Evolutionary conservation across 2,797 vertebrate genomes (phyloP).

Genomic region (Gymnocypris eckloni): DNA sequence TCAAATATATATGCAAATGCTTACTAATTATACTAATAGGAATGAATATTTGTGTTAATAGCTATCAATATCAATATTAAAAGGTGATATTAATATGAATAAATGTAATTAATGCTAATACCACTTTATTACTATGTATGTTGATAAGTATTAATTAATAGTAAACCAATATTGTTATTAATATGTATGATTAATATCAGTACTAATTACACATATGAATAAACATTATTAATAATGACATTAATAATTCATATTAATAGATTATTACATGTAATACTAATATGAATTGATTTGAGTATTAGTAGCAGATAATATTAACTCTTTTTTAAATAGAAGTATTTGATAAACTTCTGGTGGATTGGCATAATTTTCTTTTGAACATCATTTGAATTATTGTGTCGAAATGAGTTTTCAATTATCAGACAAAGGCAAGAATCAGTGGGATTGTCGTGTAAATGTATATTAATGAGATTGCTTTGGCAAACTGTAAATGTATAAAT

Average conservation of each 20-base stretch:
- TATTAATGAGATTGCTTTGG: constrained; percentile 5
- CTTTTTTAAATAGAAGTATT: background rate
- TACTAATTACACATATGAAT: too few relatives aligned
- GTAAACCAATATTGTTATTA: background rate
- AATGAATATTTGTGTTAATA: background rate
- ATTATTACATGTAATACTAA: too few relatives aligned
- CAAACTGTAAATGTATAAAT: constrained; percentile 14
- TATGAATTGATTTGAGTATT: background rate
- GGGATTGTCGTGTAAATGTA: background rate
- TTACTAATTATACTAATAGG: background rate
- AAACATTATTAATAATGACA: too few relatives aligned
- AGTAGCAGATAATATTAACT: background rate
- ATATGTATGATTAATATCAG: background rate
- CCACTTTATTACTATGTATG: background rate
- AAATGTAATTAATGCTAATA: background rate
- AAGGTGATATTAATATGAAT: background rate
- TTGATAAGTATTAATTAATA: background rate
- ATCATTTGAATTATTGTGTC: background rate
- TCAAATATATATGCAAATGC: background rate
- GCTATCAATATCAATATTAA: background rate
- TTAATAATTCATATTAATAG: too few relatives aligned
- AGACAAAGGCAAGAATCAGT: background rate
- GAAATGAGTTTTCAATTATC: background rate
- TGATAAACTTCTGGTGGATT: background rate
- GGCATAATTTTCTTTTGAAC: background rate